These are phyloP conservation scores for Drosophila mulleri DNA, from an alignment of 2,888 invertebrate genomes.

Conservation along the genomic window DNA sequence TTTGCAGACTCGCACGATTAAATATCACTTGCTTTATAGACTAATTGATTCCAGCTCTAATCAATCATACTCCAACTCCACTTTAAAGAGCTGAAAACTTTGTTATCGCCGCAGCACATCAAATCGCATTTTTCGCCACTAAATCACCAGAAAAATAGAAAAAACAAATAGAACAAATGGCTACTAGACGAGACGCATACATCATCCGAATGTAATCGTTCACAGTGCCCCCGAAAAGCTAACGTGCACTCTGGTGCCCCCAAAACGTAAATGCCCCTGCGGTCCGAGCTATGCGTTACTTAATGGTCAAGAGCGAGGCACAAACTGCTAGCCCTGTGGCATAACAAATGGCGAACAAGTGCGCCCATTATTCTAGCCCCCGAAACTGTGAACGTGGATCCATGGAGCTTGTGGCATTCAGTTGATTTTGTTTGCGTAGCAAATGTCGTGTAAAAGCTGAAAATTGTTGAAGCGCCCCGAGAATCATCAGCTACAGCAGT, in stretches of 20 bases:
- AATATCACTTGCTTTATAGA: neutral
- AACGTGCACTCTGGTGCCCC: constrained; percentile 10
- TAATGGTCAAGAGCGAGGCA: constrained; percentile 56
- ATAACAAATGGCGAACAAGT: constrained; percentile 66
- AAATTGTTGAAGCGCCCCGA: constrained; percentile 45
- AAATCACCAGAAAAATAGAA: constrained; percentile 29
- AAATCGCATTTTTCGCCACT: constrained; percentile 31
- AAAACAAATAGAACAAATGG: constrained; percentile 30
- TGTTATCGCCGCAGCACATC: constrained; percentile 24
- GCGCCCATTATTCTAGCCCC: constrained; percentile 60
- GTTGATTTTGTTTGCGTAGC: constrained; percentile 65
- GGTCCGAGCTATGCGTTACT: constrained; percentile 54
- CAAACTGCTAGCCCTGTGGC: neutral
- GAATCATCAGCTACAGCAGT: constrained; percentile 10
- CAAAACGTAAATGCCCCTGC: constrained; percentile 17
- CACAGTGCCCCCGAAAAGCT: constrained; percentile 13
- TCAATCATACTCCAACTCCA: constrained; percentile 11
- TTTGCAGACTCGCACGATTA: neutral
- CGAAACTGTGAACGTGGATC: constrained; percentile 16
- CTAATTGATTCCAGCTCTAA: constrained; percentile 25
- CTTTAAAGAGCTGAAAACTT: constrained; percentile 22
- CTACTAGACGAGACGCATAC: constrained; percentile 66
- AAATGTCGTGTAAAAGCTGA: constrained; percentile 64
- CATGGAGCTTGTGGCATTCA: constrained; percentile 13
- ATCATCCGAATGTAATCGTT: constrained; percentile 61